phyloP scores from a whole-genome alignment of 2,888 invertebrate species.

The Eledona agricola region DNA sequence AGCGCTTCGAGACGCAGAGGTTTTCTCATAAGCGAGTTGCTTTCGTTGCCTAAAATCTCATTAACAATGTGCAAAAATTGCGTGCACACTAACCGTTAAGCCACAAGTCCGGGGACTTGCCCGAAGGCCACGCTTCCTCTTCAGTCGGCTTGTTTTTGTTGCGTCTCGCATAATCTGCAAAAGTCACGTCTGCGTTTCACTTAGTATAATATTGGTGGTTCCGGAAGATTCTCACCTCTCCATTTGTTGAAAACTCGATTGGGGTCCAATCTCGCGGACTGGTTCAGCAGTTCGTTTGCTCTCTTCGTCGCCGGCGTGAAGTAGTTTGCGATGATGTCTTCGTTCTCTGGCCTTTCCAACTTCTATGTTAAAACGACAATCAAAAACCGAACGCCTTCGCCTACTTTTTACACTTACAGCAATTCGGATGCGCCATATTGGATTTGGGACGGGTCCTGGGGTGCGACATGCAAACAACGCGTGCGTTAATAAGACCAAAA shows the following conservation, averaged over 20 bases:
- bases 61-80: background rate
- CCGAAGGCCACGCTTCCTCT: slow-evolving; percentile 40
- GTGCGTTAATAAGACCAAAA: slow-evolving; percentile 47
- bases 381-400: slow-evolving; percentile 2
- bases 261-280: slow-evolving; percentile 66
- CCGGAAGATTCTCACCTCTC: slow-evolving; percentile 65
- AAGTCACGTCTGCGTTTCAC: slow-evolving; percentile 40
- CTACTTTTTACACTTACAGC: slow-evolving; percentile 14
- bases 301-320: slow-evolving; percentile 72
- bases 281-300: slow-evolving; percentile 68
- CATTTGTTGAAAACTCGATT: slow-evolving; percentile 66
- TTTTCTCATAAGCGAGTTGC: slow-evolving; percentile 41
- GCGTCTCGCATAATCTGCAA: slow-evolving; percentile 56
- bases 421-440: background rate
- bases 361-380: slow-evolving; percentile 56
- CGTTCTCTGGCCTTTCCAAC: slow-evolving; percentile 57
- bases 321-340: slow-evolving; percentile 75
- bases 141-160: slow-evolving; percentile 54
- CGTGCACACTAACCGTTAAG: slow-evolving; percentile 43
- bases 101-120: slow-evolving; percentile 46
- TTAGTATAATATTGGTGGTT: slow-evolving; percentile 24
- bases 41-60: background rate
- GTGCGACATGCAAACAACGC: slow-evolving; percentile 53
- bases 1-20: slow-evolving; percentile 59
- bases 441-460: slow-evolving; percentile 49